Percentiles rank a stretch among this genome's conserved stretches.
Evolutionary conservation across 2,797 vertebrate species (phyloP).

Genomic region (Eulemur coronatus): DNA sequence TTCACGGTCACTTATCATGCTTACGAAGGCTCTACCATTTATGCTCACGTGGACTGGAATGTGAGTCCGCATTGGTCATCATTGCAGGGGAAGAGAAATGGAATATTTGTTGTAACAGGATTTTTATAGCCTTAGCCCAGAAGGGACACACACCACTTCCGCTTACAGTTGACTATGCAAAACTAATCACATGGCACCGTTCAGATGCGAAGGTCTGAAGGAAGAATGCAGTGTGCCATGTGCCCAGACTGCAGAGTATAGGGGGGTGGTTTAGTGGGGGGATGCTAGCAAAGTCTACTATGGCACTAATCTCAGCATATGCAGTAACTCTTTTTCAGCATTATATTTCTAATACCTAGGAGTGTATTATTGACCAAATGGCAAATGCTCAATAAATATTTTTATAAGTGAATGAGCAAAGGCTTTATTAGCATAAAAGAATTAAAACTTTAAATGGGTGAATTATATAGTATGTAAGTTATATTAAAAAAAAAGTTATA

Average conservation of each 20-base stretch:
- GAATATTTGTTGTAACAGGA: neutral
- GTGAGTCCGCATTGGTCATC: neutral
- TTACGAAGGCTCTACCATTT: neutral
- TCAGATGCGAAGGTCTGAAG: neutral
- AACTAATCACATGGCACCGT: neutral
- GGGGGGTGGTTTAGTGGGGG: neutral
- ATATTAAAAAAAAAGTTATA: too few relatives aligned
- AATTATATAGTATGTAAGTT: too few relatives aligned
- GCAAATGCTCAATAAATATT: neutral
- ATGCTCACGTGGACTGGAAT: neutral
- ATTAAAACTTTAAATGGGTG: neutral
- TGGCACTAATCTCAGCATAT: neutral
- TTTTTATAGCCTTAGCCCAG: neutral
- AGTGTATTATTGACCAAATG: neutral
- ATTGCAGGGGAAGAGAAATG: neutral
- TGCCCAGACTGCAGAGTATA: too few relatives aligned
- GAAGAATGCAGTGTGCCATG: too few relatives aligned
- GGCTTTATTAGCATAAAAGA: neutral
- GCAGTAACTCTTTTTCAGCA: neutral
- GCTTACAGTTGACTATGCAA: neutral
- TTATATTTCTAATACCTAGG: neutral
- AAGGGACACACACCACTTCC: neutral
- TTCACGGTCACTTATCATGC: neutral
- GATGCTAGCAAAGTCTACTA: neutral
- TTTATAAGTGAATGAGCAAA: neutral